Evolutionary conservation across 2,888 invertebrate genomes (phyloP).

Genomic region (Metopia argyrocephala): DNA sequence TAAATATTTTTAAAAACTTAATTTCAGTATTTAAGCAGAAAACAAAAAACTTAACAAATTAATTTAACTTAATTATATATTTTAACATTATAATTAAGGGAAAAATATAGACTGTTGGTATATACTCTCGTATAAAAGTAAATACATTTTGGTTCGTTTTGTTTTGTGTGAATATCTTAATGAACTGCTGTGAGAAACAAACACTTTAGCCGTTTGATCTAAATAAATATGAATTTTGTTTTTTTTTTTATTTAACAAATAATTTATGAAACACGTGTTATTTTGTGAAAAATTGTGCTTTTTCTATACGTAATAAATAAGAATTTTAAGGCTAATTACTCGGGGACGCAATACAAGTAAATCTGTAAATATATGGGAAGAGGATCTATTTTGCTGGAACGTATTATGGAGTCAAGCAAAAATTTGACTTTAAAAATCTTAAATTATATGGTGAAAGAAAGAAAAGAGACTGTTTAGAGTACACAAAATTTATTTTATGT

Average conservation of each 20-base stretch:
- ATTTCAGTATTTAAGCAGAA: slow-evolving; percentile 8
- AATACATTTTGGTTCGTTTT: slow-evolving; percentile 1
- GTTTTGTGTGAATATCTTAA: slow-evolving; percentile 4
- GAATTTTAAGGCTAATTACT: too few species aligned
- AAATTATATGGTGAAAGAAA: too few species aligned
- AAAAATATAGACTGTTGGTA: neutral
- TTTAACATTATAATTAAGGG: slow-evolving; percentile 20
- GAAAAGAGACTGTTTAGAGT: too few species aligned
- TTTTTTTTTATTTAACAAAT: too few species aligned
- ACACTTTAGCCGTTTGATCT: neutral
- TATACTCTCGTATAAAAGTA: neutral
- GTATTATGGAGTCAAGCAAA: too few species aligned
- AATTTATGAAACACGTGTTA: slow-evolving; percentile 39
- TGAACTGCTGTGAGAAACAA: neutral
- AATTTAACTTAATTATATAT: slow-evolving; percentile 40
- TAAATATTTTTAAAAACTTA: slow-evolving; percentile 18
- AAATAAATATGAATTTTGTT: too few species aligned
- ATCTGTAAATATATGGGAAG: too few species aligned
- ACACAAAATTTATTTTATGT: too few species aligned
- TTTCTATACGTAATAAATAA: too few species aligned
- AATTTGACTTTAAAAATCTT: too few species aligned
- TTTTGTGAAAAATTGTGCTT: neutral
- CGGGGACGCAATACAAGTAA: too few species aligned
- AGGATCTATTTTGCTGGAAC: too few species aligned
- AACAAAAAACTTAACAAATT: neutral